Conservation (phyloP, 2,888 invertebrate species). For the Macrosiphum euphorbiae region DNA sequence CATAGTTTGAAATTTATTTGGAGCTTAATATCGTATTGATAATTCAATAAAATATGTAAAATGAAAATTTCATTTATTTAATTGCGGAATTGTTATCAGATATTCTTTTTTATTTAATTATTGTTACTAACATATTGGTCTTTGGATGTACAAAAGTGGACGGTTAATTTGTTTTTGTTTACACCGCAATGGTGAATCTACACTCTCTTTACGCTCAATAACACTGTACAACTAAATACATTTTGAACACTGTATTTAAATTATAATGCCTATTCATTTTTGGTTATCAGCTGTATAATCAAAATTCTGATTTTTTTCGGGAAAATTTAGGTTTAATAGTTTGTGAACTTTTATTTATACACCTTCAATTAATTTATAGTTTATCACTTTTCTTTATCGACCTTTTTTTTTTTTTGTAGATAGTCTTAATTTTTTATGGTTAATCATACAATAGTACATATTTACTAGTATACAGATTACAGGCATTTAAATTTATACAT, state of each 20-base stretch:
- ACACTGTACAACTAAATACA: too few relatives aligned
- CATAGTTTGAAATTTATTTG: neutral
- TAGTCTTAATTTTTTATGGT: neutral
- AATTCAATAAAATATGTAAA: neutral
- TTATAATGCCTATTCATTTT: neutral
- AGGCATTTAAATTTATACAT: neutral
- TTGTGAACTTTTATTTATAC: neutral
- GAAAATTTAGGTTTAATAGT: neutral
- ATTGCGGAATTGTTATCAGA: neutral
- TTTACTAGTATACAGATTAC: neutral
- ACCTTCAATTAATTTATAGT: neutral
- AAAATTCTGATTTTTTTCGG: neutral
- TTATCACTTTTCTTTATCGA: neutral
- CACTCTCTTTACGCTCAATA: too few relatives aligned
- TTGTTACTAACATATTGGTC: neutral
- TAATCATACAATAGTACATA: neutral
- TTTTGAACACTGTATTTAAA: neutral
- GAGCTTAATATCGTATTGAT: neutral
- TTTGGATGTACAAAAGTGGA: neutral
- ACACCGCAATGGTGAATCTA: too few relatives aligned
- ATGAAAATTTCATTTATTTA: neutral
- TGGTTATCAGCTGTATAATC: neutral
- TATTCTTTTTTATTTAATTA: neutral
- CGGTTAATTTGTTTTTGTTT: neutral
- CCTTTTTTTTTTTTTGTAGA: too few relatives aligned